A percentile compares a stretch with the other conserved stretches of the same genome.
These are phyloP conservation scores for Smittia sp. DNA, from an alignment of 2,888 invertebrate genomes.

Conservation along the genomic window DNA sequence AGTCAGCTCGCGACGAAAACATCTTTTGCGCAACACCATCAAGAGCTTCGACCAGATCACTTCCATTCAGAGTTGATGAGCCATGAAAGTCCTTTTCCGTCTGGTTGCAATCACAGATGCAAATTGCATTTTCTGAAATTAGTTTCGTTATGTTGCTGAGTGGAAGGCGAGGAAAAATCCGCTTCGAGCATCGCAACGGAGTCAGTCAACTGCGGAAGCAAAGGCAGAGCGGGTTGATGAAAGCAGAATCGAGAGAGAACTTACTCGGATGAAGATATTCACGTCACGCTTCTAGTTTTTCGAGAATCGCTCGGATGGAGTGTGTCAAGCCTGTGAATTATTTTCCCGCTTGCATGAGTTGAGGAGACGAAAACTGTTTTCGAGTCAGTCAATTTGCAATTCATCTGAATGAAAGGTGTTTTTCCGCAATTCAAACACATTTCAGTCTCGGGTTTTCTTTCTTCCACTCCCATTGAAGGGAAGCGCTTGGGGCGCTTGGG, in stretches of 20 bases:
- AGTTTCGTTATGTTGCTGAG: conserved; percentile 8
- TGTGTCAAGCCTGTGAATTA: not conserved
- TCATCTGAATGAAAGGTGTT: not conserved
- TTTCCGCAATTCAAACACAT: not conserved
- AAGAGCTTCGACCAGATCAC: too few species aligned
- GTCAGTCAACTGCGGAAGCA: conserved; percentile 4
- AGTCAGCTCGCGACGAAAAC: not conserved
- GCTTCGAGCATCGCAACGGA: not conserved
- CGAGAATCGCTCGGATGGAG: not conserved
- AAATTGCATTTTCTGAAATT: not conserved
- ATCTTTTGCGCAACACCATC: not conserved
- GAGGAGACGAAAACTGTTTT: conserved; percentile 3
- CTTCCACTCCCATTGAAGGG: not conserved
- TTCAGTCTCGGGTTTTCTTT: not conserved
- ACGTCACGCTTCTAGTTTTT: not conserved
- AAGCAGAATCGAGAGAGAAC: not conserved
- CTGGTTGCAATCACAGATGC: not conserved
- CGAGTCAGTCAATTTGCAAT: conserved; percentile 8
- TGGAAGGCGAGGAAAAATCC: not conserved
- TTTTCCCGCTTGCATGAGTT: not conserved
- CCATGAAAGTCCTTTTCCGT: not conserved
- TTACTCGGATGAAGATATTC: not conserved
- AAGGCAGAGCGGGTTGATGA: conserved; percentile 1
- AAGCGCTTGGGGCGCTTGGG: too few species aligned
- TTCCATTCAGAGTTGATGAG: not conserved